phyloP scores from a whole-genome alignment of 2,113 vertebrate species.

The Mormoops blainvillei region DNA sequence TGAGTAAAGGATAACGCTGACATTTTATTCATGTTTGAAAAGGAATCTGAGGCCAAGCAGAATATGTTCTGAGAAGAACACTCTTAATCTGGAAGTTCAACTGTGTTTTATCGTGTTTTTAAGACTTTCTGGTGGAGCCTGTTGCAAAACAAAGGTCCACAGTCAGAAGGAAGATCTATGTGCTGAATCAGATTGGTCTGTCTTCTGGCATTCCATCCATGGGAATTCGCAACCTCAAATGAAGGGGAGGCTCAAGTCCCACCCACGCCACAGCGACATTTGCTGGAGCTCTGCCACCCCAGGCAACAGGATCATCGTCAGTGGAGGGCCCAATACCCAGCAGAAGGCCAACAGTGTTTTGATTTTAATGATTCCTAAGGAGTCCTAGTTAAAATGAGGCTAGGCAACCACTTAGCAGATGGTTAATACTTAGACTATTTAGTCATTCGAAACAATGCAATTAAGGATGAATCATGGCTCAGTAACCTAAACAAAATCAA shows the following conservation, averaged over 20 bases:
- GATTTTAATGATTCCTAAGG: slow-evolving; percentile 55
- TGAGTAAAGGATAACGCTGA: background rate
- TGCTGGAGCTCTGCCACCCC: background rate
- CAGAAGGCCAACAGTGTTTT: background rate
- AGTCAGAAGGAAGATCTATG: background rate
- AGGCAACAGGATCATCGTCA: background rate
- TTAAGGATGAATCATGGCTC: slow-evolving; percentile 68
- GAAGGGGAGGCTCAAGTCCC: background rate
- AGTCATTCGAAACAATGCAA: slow-evolving; percentile 71
- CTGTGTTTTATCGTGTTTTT: background rate
- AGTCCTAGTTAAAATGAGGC: slow-evolving; percentile 54
- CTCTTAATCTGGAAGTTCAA: background rate
- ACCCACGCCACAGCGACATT: background rate
- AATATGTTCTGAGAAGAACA: background rate
- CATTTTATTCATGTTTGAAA: background rate
- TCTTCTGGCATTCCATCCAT: background rate
- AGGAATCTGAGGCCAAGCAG: background rate
- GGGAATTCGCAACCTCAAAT: background rate
- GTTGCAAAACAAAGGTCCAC: background rate
- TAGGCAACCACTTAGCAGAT: slow-evolving; percentile 48
- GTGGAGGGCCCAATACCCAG: background rate
- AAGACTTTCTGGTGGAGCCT: background rate
- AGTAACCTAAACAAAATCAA: slow-evolving; percentile 70
- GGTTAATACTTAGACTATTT: slow-evolving; percentile 71
- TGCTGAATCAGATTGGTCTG: background rate